Conservation (phyloP, 2,113 vertebrate genomes). For the Lanius ludovicianus region DNA sequence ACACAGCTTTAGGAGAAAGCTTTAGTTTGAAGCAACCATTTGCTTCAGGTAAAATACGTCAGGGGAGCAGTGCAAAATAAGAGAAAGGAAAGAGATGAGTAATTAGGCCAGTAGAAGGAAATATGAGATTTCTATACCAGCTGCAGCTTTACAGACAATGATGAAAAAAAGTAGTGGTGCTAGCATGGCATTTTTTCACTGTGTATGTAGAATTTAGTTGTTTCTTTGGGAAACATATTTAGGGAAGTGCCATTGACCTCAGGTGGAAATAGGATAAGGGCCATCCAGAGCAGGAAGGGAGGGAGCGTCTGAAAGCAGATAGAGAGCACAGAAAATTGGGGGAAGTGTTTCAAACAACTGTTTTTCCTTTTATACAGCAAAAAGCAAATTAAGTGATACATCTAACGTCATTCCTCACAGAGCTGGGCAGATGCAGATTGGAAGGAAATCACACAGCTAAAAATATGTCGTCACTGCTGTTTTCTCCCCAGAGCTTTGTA, state of each 20-base stretch:
- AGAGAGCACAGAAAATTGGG: slow-evolving; percentile 54
- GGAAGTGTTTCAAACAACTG: slow-evolving; percentile 57
- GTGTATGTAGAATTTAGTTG: not conserved
- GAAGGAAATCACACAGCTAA: slow-evolving; percentile 34
- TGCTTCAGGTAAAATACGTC: slow-evolving; percentile 20
- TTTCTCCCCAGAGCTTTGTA: not conserved
- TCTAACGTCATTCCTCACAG: slow-evolving; percentile 6
- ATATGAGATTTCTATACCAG: not conserved
- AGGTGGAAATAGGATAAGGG: slow-evolving; percentile 65
- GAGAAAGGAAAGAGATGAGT: not conserved
- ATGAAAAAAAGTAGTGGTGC: not conserved
- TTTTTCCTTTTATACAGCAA: slow-evolving; percentile 44
- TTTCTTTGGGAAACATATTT: slow-evolving; percentile 49
- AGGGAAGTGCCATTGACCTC: slow-evolving; percentile 66
- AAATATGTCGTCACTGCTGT: slow-evolving; percentile 3
- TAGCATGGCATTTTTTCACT: not conserved
- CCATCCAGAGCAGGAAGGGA: slow-evolving; percentile 62
- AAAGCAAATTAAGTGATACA: slow-evolving; percentile 20
- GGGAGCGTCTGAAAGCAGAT: slow-evolving; percentile 58
- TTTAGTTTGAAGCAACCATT: not conserved
- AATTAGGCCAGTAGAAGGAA: slow-evolving; percentile 1
- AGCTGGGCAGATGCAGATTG: slow-evolving; percentile 25
- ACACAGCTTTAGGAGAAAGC: not conserved
- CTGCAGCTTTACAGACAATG: not conserved
- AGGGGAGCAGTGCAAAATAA: not conserved